These are phyloP conservation scores for Drosophila repleta DNA, from an alignment of 1,140 invertebrate genomes.

Conservation along the genomic window DNA sequence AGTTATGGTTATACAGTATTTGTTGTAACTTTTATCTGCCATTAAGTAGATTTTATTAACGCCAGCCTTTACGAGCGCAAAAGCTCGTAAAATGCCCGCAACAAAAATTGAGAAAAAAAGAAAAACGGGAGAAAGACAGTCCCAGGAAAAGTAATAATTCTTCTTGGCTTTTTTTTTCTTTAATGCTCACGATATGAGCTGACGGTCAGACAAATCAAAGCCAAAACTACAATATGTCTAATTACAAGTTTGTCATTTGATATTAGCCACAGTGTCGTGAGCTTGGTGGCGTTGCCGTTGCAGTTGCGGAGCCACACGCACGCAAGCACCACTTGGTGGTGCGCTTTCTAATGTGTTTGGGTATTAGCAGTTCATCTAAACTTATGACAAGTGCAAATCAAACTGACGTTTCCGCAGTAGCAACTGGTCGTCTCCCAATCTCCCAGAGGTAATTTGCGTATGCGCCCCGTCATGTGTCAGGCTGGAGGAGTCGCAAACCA, in stretches of 20 bases:
- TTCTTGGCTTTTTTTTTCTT: constrained; percentile 11
- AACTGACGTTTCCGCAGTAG: constrained; percentile 77
- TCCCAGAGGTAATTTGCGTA: constrained; percentile 65
- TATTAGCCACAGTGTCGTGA: constrained; percentile 62
- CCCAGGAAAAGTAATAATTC: constrained; percentile 64
- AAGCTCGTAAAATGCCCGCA: constrained; percentile 34
- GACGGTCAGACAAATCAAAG: constrained; percentile 16
- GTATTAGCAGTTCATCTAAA: constrained; percentile 82
- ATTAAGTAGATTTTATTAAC: constrained; percentile 76
- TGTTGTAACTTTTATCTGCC: constrained; percentile 73
- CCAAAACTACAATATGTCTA: constrained; percentile 61
- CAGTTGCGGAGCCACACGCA: constrained; percentile 13
- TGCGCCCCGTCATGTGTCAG: constrained; percentile 46
- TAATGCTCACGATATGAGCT: constrained; percentile 12
- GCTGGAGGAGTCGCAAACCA: background rate
- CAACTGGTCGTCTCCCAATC: constrained; percentile 10
- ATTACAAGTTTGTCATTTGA: constrained; percentile 79
- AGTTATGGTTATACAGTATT: constrained; percentile 51
- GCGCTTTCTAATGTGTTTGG: constrained; percentile 80
- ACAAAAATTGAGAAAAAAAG: constrained; percentile 6
- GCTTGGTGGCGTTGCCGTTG: background rate
- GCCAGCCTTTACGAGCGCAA: constrained; percentile 58
- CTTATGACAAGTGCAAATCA: constrained; percentile 82
- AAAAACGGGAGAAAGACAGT: constrained; percentile 34
- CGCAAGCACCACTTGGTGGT: constrained; percentile 28